phyloP scores from a whole-genome alignment of 2,797 vertebrate species.

The Danio tinwini region DNA sequence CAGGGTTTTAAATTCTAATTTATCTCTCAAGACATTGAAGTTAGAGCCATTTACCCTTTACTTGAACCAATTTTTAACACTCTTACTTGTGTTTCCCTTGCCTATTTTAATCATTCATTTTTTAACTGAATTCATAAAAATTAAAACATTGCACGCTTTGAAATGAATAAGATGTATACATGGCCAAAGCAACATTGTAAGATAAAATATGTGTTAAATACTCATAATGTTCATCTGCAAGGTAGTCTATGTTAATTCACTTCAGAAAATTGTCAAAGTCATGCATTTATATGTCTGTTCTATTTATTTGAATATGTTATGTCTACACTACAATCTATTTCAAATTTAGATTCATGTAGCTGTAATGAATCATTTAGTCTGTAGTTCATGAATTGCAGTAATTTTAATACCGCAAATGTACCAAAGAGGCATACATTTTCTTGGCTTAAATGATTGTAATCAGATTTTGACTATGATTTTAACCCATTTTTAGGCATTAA shows the following conservation, averaged over 20 bases:
- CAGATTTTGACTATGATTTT: too few relatives aligned
- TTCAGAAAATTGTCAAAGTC: not conserved
- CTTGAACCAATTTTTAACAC: not conserved
- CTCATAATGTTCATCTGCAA: too few relatives aligned
- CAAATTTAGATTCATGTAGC: not conserved
- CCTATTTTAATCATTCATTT: not conserved
- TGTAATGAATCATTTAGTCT: not conserved
- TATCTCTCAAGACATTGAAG: slow-evolving; percentile 1
- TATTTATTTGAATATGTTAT: not conserved
- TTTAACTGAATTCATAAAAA: not conserved
- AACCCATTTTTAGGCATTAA: too few relatives aligned
- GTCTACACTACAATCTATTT: not conserved
- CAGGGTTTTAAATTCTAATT: not conserved
- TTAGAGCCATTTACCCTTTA: not conserved
- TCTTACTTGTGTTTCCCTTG: not conserved
- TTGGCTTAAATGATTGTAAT: too few relatives aligned
- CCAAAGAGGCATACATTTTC: too few relatives aligned
- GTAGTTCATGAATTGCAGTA: not conserved
- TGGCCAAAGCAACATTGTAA: too few relatives aligned
- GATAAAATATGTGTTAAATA: too few relatives aligned
- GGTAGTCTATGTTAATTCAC: too few relatives aligned
- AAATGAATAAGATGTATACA: too few relatives aligned
- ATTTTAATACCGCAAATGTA: too few relatives aligned
- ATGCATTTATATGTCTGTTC: not conserved
- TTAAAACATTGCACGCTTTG: not conserved